Evolutionary conservation across 2,888 invertebrate genomes (phyloP).

Genomic region (Hoplodrina blanda): DNA sequence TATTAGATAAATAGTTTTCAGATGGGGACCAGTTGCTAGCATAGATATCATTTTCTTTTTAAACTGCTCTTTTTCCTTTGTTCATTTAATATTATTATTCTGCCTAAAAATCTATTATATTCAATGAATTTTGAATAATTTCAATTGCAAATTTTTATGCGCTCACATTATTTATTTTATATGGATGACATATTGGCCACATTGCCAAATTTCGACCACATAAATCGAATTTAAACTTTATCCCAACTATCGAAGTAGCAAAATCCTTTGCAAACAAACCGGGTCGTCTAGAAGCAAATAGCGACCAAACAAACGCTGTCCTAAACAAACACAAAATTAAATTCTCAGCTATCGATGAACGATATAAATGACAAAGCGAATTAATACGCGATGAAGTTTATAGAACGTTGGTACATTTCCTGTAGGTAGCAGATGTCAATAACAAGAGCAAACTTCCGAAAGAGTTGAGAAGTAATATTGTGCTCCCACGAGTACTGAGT

Average conservation of each 20-base stretch:
- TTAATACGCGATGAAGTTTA: conserved; percentile 78
- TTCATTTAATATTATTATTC: conserved; percentile 10
- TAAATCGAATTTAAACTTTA: conserved; percentile 36
- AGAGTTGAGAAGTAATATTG: conserved; percentile 88
- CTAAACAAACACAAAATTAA: conserved; percentile 57
- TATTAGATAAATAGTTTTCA: no score
- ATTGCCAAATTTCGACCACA: background rate
- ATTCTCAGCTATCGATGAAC: conserved; percentile 61
- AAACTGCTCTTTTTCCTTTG: no score
- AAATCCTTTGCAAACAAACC: conserved; percentile 42
- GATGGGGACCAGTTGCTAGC: no score
- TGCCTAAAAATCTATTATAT: background rate
- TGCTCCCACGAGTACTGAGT: conserved; percentile 79
- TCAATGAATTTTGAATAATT: background rate
- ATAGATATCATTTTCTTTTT: no score
- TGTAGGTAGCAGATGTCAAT: conserved; percentile 88
- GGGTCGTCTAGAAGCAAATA: conserved; percentile 36
- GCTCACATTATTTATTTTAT: background rate
- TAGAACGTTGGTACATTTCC: conserved; percentile 81
- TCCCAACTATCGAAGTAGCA: conserved; percentile 37
- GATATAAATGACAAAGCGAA: conserved; percentile 72
- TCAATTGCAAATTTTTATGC: background rate
- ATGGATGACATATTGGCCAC: background rate
- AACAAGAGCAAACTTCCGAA: conserved; percentile 89
- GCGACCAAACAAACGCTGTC: conserved; percentile 40